A percentile compares a stretch with the other conserved stretches of the same genome.
Conservation (phyloP, 2,797 vertebrate species). For the Lophius americanus region DNA sequence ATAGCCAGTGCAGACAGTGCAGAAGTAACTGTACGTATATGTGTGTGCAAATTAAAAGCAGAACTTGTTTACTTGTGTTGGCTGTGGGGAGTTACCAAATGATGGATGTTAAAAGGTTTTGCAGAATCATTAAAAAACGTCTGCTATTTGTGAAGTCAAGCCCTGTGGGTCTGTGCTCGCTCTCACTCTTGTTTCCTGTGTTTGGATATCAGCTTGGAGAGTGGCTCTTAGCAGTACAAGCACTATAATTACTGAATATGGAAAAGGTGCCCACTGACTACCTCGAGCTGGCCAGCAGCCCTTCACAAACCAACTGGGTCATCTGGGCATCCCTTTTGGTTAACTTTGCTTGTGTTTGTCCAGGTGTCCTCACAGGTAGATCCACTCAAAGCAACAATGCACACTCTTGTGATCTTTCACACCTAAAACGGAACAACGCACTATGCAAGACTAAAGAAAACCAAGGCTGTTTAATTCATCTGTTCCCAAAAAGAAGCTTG, state of each 20-base stretch:
- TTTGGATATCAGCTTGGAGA: conserved; percentile 69
- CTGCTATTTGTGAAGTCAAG: conserved; percentile 21
- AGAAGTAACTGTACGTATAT: background rate
- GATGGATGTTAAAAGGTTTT: conserved; percentile 37
- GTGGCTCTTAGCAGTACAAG: conserved; percentile 59
- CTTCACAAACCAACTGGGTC: conserved; percentile 41
- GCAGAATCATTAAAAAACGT: conserved; percentile 26
- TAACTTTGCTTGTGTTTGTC: conserved; percentile 30
- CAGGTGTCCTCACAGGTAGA: conserved; percentile 34
- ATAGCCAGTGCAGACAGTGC: conserved; percentile 9
- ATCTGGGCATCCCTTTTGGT: conserved; percentile 41
- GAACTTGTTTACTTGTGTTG: conserved; percentile 17
- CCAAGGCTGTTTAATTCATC: background rate
- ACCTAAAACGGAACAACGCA: conserved; percentile 13
- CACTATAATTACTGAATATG: conserved; percentile 70
- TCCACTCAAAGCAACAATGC: conserved; percentile 13
- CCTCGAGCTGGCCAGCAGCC: conserved; percentile 51
- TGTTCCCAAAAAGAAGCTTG: too few species aligned
- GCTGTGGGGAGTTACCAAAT: conserved; percentile 6
- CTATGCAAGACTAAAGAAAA: conserved; percentile 25
- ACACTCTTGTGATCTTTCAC: conserved; percentile 18
- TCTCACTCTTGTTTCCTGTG: conserved; percentile 59
- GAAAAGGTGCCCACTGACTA: conserved; percentile 65
- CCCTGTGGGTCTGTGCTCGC: conserved; percentile 20
- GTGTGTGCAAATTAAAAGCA: conserved; percentile 5